Evolutionary conservation across 1,140 invertebrate species (phyloP).

Genomic region (Varroa destructor): DNA sequence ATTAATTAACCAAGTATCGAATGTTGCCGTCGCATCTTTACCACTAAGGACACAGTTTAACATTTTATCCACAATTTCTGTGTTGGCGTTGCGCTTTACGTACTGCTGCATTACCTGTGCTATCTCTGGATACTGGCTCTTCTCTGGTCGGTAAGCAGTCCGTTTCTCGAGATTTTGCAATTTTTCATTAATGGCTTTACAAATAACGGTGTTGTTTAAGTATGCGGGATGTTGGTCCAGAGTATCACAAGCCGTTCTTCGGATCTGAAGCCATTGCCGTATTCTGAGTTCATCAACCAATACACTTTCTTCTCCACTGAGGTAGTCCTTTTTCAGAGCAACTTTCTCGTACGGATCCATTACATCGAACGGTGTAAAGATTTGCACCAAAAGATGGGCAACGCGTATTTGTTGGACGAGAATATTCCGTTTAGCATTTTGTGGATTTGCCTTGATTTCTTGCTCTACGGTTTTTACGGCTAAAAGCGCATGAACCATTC

Average conservation of each 20-base stretch:
- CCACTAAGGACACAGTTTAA: background rate
- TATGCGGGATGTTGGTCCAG: background rate
- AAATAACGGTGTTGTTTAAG: background rate
- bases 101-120: background rate
- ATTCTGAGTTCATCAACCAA: conserved; percentile 29
- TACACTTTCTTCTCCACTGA: conserved; percentile 48
- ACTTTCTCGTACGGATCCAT: conserved; percentile 63
- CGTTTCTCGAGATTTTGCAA: background rate
- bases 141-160: conserved; percentile 10
- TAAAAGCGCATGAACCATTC: background rate
- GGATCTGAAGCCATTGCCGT: background rate
- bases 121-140: background rate
- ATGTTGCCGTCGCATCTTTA: background rate
- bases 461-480: background rate
- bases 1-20: conserved; percentile 21
- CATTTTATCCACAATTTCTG: background rate
- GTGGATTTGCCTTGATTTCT: background rate
- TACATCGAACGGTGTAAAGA: conserved; percentile 42
- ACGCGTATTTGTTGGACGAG: background rate
- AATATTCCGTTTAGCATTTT: background rate
- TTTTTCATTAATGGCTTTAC: background rate
- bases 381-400: conserved; percentile 36
- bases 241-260: background rate
- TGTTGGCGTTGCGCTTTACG: background rate
- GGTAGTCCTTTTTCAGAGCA: conserved; percentile 51